These are phyloP conservation scores for Sterrhoptilus dennistouni DNA, from an alignment of 2,113 vertebrate species.

Conservation along the genomic window DNA sequence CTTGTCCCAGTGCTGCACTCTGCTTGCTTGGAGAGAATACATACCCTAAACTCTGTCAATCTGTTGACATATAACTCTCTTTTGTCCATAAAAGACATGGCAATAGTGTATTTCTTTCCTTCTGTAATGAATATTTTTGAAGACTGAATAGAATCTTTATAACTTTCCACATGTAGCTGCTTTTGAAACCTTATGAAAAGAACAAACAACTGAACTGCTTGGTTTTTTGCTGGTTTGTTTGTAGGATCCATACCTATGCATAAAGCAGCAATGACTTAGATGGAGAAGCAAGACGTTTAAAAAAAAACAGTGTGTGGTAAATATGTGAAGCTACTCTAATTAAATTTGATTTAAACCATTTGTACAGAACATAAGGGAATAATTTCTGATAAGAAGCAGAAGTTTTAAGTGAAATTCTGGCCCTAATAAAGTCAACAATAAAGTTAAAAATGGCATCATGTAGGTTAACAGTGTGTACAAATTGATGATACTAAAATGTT, in stretches of 20 bases:
- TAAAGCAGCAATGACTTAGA: neutral
- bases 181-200: neutral
- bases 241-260: neutral
- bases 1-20: neutral
- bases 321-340: neutral
- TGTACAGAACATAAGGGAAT: neutral
- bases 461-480: constrained; percentile 44
- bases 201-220: neutral
- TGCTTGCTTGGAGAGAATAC: neutral
- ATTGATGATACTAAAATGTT: constrained; percentile 40
- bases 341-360: constrained; percentile 8
- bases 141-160: neutral
- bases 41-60: neutral
- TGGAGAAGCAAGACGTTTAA: neutral
- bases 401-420: constrained; percentile 18
- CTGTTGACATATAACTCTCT: neutral
- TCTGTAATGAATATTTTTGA: neutral
- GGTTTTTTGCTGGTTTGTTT: neutral
- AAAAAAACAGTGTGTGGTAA: neutral
- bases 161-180: neutral
- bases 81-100: neutral
- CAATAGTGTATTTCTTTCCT: neutral
- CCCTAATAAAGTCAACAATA: constrained; percentile 7
- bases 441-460: neutral
- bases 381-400: constrained; percentile 17